Percentiles rank a stretch among this genome's conserved stretches.
phyloP scores from a whole-genome alignment of 2,797 vertebrate species.

The Myoxocephalus aenaeus region DNA sequence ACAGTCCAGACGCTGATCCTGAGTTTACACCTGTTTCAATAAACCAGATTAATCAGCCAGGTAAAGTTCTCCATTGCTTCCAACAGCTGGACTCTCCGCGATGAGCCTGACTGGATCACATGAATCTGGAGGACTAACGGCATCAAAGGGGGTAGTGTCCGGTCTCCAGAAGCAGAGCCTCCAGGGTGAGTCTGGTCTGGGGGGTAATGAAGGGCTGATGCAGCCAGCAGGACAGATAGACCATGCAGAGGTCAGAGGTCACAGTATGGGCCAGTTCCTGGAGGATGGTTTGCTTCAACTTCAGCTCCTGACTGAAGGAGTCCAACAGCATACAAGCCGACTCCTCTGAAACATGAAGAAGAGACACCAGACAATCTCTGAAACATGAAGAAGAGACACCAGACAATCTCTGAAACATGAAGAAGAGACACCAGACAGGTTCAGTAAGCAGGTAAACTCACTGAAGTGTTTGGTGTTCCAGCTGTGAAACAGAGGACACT shows the following conservation, averaged over 20 bases:
- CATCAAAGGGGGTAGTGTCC: slow-evolving; percentile 84
- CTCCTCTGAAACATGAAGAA: slow-evolving; percentile 78
- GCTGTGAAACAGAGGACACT: slow-evolving; percentile 86
- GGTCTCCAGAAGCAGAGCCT: slow-evolving; percentile 93
- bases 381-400: slow-evolving; percentile 40
- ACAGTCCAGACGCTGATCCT: neutral
- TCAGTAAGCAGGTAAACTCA: slow-evolving; percentile 71
- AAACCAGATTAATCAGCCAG: neutral
- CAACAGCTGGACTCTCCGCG: neutral
- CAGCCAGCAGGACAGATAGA: slow-evolving; percentile 93
- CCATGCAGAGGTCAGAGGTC: slow-evolving; percentile 85
- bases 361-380: slow-evolving; percentile 59
- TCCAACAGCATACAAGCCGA: slow-evolving; percentile 80
- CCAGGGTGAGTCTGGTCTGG: slow-evolving; percentile 82
- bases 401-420: neutral
- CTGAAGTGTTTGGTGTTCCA: slow-evolving; percentile 91
- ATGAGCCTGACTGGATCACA: neutral
- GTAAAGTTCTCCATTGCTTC: neutral
- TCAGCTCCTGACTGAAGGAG: slow-evolving; percentile 88
- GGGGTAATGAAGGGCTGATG: slow-evolving; percentile 91
- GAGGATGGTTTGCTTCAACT: slow-evolving; percentile 86
- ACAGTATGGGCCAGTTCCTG: slow-evolving; percentile 88
- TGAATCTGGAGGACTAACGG: neutral
- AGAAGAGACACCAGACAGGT: neutral
- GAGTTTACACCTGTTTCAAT: neutral